These are phyloP conservation scores for Gari tellinella DNA, from an alignment of 2,888 invertebrate species.

Conservation along the genomic window DNA sequence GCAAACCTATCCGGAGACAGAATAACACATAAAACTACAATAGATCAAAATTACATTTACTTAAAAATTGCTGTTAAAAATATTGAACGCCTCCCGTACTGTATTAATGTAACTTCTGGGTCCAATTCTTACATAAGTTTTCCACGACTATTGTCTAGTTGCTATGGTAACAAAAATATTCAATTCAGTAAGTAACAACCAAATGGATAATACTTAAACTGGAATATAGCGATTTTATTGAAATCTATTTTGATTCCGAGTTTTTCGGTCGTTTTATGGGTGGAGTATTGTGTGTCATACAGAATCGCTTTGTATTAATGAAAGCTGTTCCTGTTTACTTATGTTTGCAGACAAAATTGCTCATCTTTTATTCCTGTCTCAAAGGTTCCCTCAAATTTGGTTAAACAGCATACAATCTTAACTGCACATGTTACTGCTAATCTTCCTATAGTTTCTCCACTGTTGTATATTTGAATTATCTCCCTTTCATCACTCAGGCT, in stretches of 20 bases:
- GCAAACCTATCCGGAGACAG: slow-evolving; percentile 26
- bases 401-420: too few species aligned
- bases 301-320: too few species aligned
- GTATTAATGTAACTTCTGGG: slow-evolving; percentile 39
- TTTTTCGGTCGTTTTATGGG: neutral
- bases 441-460: too few species aligned
- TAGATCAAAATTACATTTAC: slow-evolving; percentile 54
- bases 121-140: slow-evolving; percentile 56
- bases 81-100: slow-evolving; percentile 34
- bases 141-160: slow-evolving; percentile 58
- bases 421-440: too few species aligned
- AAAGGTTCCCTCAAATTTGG: too few species aligned
- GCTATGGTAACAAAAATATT: slow-evolving; percentile 60
- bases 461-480: slow-evolving; percentile 6
- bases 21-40: slow-evolving; percentile 39
- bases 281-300: neutral
- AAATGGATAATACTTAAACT: slow-evolving; percentile 56
- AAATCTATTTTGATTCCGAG: slow-evolving; percentile 27
- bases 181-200: slow-evolving; percentile 51
- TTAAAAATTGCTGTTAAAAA: slow-evolving; percentile 43
- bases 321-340: too few species aligned
- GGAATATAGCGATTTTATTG: slow-evolving; percentile 49
- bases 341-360: too few species aligned
- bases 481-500: neutral
- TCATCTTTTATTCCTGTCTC: too few species aligned